phyloP scores from a whole-genome alignment of 2,113 vertebrate species.

The Serinus canaria region DNA sequence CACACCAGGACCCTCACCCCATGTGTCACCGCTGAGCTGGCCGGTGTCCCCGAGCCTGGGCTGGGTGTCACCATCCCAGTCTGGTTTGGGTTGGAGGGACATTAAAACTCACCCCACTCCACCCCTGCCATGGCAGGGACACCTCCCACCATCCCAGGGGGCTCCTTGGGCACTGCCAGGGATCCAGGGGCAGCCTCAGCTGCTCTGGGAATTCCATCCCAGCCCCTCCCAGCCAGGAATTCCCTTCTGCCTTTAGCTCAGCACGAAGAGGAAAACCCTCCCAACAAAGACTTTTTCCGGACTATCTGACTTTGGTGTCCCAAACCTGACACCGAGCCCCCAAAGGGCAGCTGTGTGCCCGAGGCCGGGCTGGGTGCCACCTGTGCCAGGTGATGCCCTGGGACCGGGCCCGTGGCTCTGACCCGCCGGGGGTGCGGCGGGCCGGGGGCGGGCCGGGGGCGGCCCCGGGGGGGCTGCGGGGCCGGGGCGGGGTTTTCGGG shows the following conservation, averaged over 20 bases:
- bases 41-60: not conserved
- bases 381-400: not conserved
- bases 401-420: too few relatives aligned
- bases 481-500: too few relatives aligned
- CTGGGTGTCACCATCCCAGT: too few relatives aligned
- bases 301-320: too few relatives aligned
- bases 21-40: rapidly evolving
- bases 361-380: not conserved
- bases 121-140: not conserved
- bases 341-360: too few relatives aligned
- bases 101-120: not conserved
- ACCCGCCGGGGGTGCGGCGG: too few relatives aligned
- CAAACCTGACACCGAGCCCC: not conserved
- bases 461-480: too few relatives aligned
- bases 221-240: not conserved
- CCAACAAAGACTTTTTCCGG: not conserved
- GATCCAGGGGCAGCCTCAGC: not conserved
- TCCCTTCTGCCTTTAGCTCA: not conserved
- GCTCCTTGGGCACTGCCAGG: not conserved
- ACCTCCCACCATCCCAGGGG: not conserved
- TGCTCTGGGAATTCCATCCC: not conserved
- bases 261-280: not conserved
- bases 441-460: too few relatives aligned
- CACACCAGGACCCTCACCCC: rapidly evolving
- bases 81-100: not conserved